These are phyloP conservation scores for Semnornis frantzii DNA, from an alignment of 2,113 vertebrate genomes.

Conservation along the genomic window DNA sequence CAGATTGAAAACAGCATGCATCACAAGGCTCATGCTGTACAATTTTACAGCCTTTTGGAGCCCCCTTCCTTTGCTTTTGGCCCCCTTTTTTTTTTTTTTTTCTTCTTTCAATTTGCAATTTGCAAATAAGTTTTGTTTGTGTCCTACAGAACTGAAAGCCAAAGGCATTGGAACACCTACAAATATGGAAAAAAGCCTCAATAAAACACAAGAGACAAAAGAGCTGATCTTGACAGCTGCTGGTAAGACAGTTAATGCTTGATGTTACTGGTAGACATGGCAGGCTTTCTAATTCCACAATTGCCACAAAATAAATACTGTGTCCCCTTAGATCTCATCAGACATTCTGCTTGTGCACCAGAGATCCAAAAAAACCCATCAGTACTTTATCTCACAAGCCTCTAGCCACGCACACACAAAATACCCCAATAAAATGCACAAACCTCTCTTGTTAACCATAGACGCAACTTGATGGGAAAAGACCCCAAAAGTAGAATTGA, in stretches of 20 bases:
- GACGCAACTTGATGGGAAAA: not conserved
- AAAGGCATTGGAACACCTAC: slow-evolving; percentile 46
- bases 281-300: not conserved
- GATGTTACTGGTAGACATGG: not conserved
- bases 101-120: not conserved
- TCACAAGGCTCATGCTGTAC: slow-evolving; percentile 77
- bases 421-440: not conserved
- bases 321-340: not conserved
- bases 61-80: slow-evolving; percentile 51
- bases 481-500: not conserved
- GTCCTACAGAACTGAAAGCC: slow-evolving; percentile 50
- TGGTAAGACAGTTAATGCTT: not conserved
- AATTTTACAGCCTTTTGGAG: slow-evolving; percentile 82
- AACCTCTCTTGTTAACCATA: not conserved
- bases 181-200: not conserved
- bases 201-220: not conserved
- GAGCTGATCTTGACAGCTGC: slow-evolving; percentile 15
- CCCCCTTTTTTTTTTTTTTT: slow-evolving; percentile 8
- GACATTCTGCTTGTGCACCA: not conserved
- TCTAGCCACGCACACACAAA: not conserved
- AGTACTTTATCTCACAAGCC: not conserved
- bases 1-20: slow-evolving; percentile 88
- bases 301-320: slow-evolving; percentile 16
- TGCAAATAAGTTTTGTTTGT: slow-evolving; percentile 74
- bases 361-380: not conserved